These are phyloP conservation scores for Melanotaenia nigrans DNA, from an alignment of 2,797 vertebrate genomes.

Conservation along the genomic window DNA sequence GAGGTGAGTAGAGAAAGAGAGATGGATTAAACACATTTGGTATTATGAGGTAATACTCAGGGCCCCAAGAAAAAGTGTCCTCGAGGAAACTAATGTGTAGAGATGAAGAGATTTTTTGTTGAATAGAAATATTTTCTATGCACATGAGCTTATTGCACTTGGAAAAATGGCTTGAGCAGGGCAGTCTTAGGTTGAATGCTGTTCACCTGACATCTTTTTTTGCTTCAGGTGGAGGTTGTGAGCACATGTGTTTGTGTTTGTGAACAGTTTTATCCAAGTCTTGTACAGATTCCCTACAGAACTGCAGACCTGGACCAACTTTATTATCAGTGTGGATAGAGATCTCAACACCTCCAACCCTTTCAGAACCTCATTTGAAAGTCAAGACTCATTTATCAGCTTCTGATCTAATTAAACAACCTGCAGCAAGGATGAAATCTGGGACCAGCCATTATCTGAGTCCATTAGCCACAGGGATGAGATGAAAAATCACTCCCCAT, in stretches of 20 bases:
- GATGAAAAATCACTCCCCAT: constrained; percentile 41
- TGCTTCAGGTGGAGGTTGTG: not conserved
- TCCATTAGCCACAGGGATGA: constrained; percentile 52
- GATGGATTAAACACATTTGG: constrained; percentile 57
- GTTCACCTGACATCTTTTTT: not conserved
- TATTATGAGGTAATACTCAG: constrained; percentile 56
- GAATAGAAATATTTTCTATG: constrained; percentile 8
- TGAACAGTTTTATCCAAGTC: constrained; percentile 24
- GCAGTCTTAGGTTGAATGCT: not conserved
- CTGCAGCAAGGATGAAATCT: constrained; percentile 56
- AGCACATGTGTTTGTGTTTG: constrained; percentile 12
- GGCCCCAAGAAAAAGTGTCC: constrained; percentile 27
- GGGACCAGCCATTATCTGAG: constrained; percentile 61
- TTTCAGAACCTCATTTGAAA: constrained; percentile 66
- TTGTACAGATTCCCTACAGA: constrained; percentile 29
- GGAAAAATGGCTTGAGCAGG: not conserved
- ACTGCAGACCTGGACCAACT: constrained; percentile 10
- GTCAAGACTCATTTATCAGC: constrained; percentile 68
- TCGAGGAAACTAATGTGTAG: constrained; percentile 17
- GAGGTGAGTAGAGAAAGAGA: constrained; percentile 57
- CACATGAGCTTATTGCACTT: not conserved
- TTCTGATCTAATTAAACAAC: constrained; percentile 76
- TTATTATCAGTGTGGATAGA: constrained; percentile 52
- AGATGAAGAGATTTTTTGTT: constrained; percentile 24
- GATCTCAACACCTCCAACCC: constrained; percentile 56